Evolutionary conservation across 2,797 vertebrate genomes (phyloP).

Genomic region (Paramormyrops hopkinsi): DNA sequence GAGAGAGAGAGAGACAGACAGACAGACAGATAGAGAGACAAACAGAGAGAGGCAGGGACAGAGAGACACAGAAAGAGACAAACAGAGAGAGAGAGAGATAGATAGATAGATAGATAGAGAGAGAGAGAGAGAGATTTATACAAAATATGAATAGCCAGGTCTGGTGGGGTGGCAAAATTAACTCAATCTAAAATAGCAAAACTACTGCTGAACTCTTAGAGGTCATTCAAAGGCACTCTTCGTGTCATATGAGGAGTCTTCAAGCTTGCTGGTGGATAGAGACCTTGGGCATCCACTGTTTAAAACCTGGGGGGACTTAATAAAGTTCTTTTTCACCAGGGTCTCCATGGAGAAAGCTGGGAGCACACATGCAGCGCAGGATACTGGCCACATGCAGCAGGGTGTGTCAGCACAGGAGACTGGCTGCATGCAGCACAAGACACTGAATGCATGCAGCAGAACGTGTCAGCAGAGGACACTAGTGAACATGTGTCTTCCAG

Average conservation of each 20-base stretch:
- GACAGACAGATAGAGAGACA: background rate
- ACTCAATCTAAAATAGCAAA: background rate
- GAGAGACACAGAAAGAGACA: background rate
- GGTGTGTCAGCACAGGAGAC: background rate
- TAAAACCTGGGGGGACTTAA: background rate
- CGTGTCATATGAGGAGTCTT: background rate
- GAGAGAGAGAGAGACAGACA: background rate
- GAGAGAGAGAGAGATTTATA: background rate
- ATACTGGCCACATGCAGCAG: background rate
- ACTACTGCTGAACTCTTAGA: background rate
- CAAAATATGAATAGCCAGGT: background rate
- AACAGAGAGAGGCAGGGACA: background rate
- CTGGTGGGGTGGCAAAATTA: background rate
- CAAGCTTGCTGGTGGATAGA: background rate
- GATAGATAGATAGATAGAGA: background rate
- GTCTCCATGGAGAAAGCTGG: background rate
- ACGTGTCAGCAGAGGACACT: too few relatives aligned
- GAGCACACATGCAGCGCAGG: background rate
- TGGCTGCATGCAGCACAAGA: background rate
- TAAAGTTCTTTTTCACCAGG: background rate
- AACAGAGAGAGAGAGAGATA: background rate
- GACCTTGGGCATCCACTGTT: background rate
- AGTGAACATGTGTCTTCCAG: background rate
- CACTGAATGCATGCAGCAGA: too few relatives aligned
- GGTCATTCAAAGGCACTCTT: background rate